These are phyloP conservation scores for Lissonota sp. DNA, from an alignment of 2,888 invertebrate species.

Conservation along the genomic window DNA sequence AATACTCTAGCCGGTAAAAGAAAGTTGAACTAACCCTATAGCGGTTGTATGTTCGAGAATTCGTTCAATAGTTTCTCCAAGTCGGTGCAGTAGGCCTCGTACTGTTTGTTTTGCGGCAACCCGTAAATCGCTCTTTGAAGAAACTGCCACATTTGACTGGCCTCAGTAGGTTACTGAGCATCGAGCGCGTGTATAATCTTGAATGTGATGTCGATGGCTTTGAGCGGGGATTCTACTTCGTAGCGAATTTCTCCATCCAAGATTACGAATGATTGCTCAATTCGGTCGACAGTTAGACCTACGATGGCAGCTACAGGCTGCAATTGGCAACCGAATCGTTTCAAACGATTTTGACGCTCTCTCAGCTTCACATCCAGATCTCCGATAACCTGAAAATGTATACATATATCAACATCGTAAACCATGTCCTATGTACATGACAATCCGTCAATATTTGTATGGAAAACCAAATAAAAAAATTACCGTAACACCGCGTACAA, in stretches of 20 bases:
- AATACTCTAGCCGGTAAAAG: no score
- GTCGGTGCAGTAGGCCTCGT: no score
- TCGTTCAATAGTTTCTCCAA: no score
- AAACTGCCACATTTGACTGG: no score
- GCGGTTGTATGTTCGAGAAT: no score
- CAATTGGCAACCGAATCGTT: conserved; percentile 16
- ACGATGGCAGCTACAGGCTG: conserved; percentile 4
- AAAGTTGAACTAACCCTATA: no score
- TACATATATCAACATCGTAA: no score
- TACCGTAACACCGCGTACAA: conserved; percentile 1
- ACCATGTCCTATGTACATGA: no score
- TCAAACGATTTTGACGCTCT: conserved; percentile 17
- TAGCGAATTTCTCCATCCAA: conserved; percentile 24
- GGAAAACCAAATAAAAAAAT: conserved; percentile 8
- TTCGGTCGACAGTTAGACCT: conserved; percentile 3
- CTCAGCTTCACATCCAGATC: conserved; percentile 34
- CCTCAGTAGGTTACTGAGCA: conserved; percentile 4
- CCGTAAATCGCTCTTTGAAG: no score
- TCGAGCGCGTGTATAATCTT: conserved; percentile 28
- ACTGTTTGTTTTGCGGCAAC: no score
- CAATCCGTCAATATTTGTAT: no score
- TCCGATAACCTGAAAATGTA: conserved; percentile 18
- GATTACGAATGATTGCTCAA: conserved; percentile 16
- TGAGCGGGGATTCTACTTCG: conserved; percentile 28
- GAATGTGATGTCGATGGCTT: conserved; percentile 29